A percentile compares a stretch with the other conserved stretches of the same genome.
These are phyloP conservation scores for Gymnopithys bicolor DNA, from an alignment of 2,797 vertebrate species.

Conservation along the genomic window DNA sequence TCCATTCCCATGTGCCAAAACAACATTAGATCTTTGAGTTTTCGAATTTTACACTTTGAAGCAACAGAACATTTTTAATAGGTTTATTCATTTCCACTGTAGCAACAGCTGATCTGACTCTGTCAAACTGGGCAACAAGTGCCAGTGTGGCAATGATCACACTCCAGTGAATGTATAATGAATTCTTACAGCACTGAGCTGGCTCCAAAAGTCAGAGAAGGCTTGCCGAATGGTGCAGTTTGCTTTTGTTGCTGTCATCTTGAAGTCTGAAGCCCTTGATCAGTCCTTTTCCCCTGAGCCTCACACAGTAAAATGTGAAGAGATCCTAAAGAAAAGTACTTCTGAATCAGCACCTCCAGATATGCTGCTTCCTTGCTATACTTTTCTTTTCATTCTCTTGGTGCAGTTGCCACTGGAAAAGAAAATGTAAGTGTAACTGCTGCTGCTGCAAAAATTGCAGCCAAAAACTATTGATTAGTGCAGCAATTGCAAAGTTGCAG, in stretches of 20 bases:
- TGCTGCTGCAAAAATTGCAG: constrained; percentile 54
- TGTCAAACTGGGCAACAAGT: not conserved
- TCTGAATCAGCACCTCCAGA: not conserved
- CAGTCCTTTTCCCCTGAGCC: not conserved
- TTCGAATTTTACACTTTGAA: not conserved
- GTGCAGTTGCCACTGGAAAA: constrained; percentile 23
- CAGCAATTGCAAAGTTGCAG: constrained; percentile 57
- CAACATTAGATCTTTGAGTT: not conserved
- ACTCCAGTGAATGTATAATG: not conserved
- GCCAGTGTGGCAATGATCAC: not conserved
- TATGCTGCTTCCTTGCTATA: not conserved
- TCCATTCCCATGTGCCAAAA: not conserved
- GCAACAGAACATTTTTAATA: not conserved
- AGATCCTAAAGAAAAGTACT: not conserved
- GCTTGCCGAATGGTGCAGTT: not conserved
- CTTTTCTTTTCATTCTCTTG: constrained; percentile 26
- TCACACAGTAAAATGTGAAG: not conserved
- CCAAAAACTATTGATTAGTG: constrained; percentile 52
- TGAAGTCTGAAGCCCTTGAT: not conserved
- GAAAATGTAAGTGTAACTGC: constrained; percentile 31
- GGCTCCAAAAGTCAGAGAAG: not conserved
- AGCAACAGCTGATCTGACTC: not conserved
- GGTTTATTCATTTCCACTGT: not conserved
- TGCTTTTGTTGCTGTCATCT: not conserved
- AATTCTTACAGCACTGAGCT: not conserved